Evolutionary conservation across 2,888 invertebrate species (phyloP).

Genomic region (Netelia virgata): DNA sequence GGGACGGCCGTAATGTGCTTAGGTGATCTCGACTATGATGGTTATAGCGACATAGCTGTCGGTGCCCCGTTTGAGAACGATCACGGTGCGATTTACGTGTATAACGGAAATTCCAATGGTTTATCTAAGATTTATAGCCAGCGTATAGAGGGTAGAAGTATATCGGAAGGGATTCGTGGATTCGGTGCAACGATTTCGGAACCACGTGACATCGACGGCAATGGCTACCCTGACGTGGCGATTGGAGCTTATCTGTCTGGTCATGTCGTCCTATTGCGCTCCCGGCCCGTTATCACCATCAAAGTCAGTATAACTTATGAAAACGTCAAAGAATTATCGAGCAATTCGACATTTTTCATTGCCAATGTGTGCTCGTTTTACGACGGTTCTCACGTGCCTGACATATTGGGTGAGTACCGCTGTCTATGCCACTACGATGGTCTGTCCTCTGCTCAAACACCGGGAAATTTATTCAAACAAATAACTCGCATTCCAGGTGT

Average conservation of each 20-base stretch:
- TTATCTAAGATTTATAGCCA: slow-evolving; percentile 77
- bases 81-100: slow-evolving; percentile 79
- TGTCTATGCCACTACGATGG: background rate
- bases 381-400: slow-evolving; percentile 72
- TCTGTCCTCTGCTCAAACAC: background rate
- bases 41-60: slow-evolving; percentile 83
- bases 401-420: slow-evolving; percentile 72
- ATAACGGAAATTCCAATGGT: slow-evolving; percentile 78
- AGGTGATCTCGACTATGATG: slow-evolving; percentile 88
- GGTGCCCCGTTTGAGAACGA: slow-evolving; percentile 80
- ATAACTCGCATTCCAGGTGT: slow-evolving; percentile 64
- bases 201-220: slow-evolving; percentile 84
- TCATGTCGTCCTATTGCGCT: slow-evolving; percentile 81
- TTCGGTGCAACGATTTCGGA: slow-evolving; percentile 85
- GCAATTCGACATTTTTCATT: slow-evolving; percentile 70
- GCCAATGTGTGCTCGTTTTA: slow-evolving; percentile 73
- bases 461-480: background rate
- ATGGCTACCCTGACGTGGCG: slow-evolving; percentile 82
- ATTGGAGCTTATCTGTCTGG: slow-evolving; percentile 84
- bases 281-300: slow-evolving; percentile 79
- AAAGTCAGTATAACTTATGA: slow-evolving; percentile 58
- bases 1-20: slow-evolving; percentile 86
- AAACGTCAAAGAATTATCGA: slow-evolving; percentile 64
- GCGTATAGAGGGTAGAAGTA: slow-evolving; percentile 79
- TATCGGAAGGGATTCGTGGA: slow-evolving; percentile 79